Evolutionary conservation across 2,113 vertebrate genomes (phyloP), one percentile per base, ranked within the genome.

Genomic region (Epinephelus cyanopodus): DNA sequence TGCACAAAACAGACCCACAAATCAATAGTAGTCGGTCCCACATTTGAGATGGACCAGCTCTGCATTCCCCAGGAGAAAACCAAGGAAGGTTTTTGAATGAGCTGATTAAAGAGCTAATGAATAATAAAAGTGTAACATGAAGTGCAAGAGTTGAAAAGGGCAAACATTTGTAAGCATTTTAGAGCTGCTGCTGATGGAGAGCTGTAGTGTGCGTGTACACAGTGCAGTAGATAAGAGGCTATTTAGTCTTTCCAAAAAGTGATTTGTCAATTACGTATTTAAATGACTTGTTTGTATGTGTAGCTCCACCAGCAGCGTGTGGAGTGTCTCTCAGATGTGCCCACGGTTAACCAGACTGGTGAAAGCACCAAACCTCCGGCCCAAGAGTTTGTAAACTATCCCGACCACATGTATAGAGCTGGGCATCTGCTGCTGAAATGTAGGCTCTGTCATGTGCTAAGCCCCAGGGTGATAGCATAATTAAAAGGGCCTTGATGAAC

Each of bases 311-410:
- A 71, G 66, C 33, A 65, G 63, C 15, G 13, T 68, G 77, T 74
- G 66, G 78, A 71, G 61, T 74, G 73, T 87, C 69, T 77, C 69
- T 80, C 81, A 83, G 75, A 90, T 79, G 57, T 68, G 77, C 70
- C 72, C 85, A 18, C 70, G 85, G 84, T 91, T 93, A 91, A 93
- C 91, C 93, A 90, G 84, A 83, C 82, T 91, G 90, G 83, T 88
- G 74, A 89, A 87, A 90, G 83, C 77, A 84, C 54, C 67, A 93
- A 92, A 94, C 92, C 93, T 95, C 92, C 37, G 68, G 88, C 91
- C 88, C 87, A 70, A 91, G 56, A 93, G 92, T 94, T 94, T 95
- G 90, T 95, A 94, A 95, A 95, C 92, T 93, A 53, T 88, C 88
- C 33, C 70, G 69, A 90, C 94, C 93, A 80, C 94, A 94, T 74